Base-by-base conservation (phyloP, 1,140 invertebrate genomes). In the Calliphora vicina region DNA sequence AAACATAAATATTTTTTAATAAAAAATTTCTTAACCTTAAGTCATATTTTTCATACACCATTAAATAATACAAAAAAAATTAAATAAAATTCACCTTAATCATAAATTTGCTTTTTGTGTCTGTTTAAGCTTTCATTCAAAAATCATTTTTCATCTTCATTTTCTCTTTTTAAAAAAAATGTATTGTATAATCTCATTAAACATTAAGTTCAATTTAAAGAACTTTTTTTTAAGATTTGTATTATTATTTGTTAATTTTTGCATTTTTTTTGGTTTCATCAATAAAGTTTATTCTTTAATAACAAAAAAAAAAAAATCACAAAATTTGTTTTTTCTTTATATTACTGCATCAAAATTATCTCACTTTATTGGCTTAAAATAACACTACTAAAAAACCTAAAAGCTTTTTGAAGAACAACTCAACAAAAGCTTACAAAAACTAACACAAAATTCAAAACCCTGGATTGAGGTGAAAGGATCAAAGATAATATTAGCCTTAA, bases 101-200 rank as follows among this genome's bases (percentile, higher is more conserved):
- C 61, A 67, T 67, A 23, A 67, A 67, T 23, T 67, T 67, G 61
- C 61, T 67, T 67, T 67, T 67, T 67, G 61, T 67, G 61, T 67
- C 0, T 67, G 61, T 67, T 67, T 25, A 67, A 67, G 61, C n/a
- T 67, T 67, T 67, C 23, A 67, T 23, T 10, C 20, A 67, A 67
- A 67, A 6, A 50, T 50, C 45, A 50, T 50, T 50, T 50, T 50
- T 50, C 35, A 35, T 35, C 35, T 35, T 35, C 35, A 50, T 50
- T 50, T 6, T 35, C 29, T 35, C 35, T 35, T 35, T 5, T 35
- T 35, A 8, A 8, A 35, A 35, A 10, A 35, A 35, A 35, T 35
- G 1, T 35, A 50, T 50, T 50, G 45, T 50, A 50, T 10, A 50
- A 50, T 50, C 45, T 50, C 45, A 50, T 50, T 12, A 50, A 6